Evolutionary conservation across 2,113 vertebrate genomes (phyloP).

Genomic region (Barnardius zonarius): DNA sequence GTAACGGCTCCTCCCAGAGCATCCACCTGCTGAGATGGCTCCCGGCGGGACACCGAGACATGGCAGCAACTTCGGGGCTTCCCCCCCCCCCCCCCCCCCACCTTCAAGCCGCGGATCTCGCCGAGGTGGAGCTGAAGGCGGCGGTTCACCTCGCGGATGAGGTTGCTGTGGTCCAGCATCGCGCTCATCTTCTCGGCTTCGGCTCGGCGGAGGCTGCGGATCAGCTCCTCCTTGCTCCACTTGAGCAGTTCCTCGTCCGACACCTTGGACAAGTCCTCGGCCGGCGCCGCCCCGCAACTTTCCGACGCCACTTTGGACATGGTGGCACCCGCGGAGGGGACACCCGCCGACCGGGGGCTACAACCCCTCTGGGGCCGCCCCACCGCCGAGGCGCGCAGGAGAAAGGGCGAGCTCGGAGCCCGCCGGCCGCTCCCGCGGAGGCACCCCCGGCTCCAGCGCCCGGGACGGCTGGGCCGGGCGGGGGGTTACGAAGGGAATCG

Average conservation of each 20-base stretch:
- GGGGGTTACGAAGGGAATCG: not conserved
- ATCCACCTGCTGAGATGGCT: not conserved
- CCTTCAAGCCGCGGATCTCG: constrained; percentile 95
- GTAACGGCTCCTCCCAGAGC: not conserved
- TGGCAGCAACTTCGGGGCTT: not conserved
- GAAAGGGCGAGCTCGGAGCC: not conserved
- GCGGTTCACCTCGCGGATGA: constrained; percentile 96
- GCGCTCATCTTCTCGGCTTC: constrained; percentile 95
- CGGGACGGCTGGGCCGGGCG: not conserved
- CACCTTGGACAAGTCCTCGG: constrained; percentile 89
- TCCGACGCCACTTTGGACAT: constrained; percentile 72
- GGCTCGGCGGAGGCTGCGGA: constrained; percentile 87
- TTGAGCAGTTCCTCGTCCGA: constrained; percentile 89
- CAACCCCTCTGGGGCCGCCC: not conserved
- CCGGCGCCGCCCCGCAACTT: constrained; percentile 49
- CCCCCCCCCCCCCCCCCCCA: constrained; percentile 69
- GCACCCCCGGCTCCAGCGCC: not conserved
- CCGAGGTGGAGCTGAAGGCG: constrained; percentile 94
- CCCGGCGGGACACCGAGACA: not conserved
- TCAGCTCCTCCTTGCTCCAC: constrained; percentile 94
- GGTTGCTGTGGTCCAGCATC: constrained; percentile 95
- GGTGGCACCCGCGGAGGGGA: not conserved
- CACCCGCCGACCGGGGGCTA: not conserved
- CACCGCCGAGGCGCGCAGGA: not conserved
- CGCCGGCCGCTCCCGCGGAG: not conserved